Conservation (phyloP, 2,888 invertebrate species). For the Epinotia brunnichana region DNA sequence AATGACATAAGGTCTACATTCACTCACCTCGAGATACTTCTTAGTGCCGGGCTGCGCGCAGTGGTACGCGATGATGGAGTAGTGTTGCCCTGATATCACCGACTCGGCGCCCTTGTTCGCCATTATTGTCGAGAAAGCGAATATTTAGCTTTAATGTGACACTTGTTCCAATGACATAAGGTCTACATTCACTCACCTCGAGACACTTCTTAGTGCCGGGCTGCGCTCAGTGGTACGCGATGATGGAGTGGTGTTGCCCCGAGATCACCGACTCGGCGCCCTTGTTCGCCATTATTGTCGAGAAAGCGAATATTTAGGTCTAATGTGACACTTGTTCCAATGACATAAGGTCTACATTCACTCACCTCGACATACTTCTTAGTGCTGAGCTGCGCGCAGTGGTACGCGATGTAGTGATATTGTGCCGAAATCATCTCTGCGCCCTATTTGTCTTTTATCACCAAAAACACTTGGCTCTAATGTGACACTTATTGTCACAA, state of each 20-base stretch:
- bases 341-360: no score
- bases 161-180: neutral
- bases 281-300: constrained; percentile 96
- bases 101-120: constrained; percentile 98
- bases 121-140: constrained; percentile 95
- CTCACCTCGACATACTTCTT: neutral
- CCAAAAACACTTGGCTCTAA: no score
- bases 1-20: neutral
- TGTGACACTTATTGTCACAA: neutral
- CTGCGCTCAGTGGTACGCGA: constrained; percentile 97
- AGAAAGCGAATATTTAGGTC: constrained; percentile 90
- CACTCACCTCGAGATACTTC: constrained; percentile 92
- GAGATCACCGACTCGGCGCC: constrained; percentile 96
- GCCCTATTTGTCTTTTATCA: constrained; percentile 78
- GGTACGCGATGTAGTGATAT: no score
- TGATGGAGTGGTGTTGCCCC: constrained; percentile 95
- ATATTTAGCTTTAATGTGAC: no score
- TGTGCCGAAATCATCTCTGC: no score
- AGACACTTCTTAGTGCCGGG: constrained; percentile 97
- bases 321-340: no score
- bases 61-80: constrained; percentile 97
- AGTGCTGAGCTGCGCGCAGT: neutral
- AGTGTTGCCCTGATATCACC: constrained; percentile 93
- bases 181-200: no score
- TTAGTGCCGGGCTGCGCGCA: constrained; percentile 98